Evolutionary conservation across 92 coral and sea anemone species (phyloP).

Genomic region (Epizoanthus illoricatus): DNA sequence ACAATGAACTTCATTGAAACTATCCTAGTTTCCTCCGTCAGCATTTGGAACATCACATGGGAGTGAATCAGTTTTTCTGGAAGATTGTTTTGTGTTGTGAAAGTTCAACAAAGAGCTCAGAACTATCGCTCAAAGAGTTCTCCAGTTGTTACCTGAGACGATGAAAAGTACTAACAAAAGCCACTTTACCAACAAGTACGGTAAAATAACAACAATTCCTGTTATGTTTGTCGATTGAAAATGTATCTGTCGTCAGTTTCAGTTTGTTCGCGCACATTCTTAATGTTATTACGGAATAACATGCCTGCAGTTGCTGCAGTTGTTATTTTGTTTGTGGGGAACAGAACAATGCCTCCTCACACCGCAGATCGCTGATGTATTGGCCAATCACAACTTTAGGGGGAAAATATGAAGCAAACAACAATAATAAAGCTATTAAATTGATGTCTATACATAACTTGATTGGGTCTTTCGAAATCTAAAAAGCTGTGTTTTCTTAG

Average conservation of each 20-base stretch:
- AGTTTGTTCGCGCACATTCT: not conserved
- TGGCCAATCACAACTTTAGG: too few relatives aligned
- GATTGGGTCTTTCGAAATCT: too few relatives aligned
- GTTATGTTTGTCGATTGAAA: not conserved
- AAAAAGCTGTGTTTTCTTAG: too few relatives aligned
- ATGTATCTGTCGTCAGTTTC: not conserved
- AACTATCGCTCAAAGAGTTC: too few relatives aligned
- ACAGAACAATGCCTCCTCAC: not conserved
- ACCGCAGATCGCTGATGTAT: not conserved
- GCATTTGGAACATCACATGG: not conserved
- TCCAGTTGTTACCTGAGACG: too few relatives aligned
- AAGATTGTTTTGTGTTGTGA: slow-evolving; percentile 36
- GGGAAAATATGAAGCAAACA: too few relatives aligned
- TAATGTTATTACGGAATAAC: not conserved
- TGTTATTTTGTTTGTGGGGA: not conserved
- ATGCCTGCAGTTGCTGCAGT: too few relatives aligned
- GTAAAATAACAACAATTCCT: not conserved
- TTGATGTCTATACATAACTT: too few relatives aligned
- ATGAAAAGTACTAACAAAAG: not conserved
- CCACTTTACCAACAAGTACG: not conserved
- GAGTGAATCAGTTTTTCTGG: not conserved
- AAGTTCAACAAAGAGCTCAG: slow-evolving; percentile 31
- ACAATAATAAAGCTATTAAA: too few relatives aligned
- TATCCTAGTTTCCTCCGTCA: slow-evolving; percentile 2
- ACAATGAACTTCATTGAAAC: not conserved